Conservation (phyloP, 1,140 invertebrate species). For the Neodiprion fabricii region DNA sequence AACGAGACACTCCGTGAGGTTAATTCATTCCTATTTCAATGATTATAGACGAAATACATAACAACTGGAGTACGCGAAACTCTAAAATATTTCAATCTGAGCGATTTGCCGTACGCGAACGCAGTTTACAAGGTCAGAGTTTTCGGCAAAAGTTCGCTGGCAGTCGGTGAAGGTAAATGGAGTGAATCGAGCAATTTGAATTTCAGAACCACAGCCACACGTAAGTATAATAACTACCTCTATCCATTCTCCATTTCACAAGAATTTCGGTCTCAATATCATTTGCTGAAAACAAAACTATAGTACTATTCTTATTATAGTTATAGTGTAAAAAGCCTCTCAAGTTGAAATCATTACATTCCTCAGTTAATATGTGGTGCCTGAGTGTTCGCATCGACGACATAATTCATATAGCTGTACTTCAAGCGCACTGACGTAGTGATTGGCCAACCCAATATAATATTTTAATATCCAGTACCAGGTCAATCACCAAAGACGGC, state of each 20-base stretch:
- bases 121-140: slow-evolving; percentile 68
- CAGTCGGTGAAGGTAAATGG: slow-evolving; percentile 61
- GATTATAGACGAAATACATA: not conserved
- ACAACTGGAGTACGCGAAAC: not conserved
- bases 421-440: too few species aligned
- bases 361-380: too few species aligned
- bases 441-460: slow-evolving; percentile 19
- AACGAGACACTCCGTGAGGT: not conserved
- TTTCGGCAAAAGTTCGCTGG: slow-evolving; percentile 55
- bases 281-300: too few species aligned
- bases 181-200: slow-evolving; percentile 60
- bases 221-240: slow-evolving; percentile 31
- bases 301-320: not conserved
- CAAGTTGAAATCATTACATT: too few species aligned
- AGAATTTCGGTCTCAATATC: not conserved
- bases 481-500: slow-evolving; percentile 63
- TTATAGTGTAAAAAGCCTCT: not conserved
- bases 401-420: too few species aligned
- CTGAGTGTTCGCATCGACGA: too few species aligned
- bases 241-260: not conserved
- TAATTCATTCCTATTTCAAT: not conserved
- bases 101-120: slow-evolving; percentile 64
- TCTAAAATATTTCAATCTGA: slow-evolving; percentile 44
- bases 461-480: slow-evolving; percentile 48
- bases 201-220: slow-evolving; percentile 61